phyloP scores from a whole-genome alignment of 2,113 vertebrate species.

The Microcebus jonahi region DNA sequence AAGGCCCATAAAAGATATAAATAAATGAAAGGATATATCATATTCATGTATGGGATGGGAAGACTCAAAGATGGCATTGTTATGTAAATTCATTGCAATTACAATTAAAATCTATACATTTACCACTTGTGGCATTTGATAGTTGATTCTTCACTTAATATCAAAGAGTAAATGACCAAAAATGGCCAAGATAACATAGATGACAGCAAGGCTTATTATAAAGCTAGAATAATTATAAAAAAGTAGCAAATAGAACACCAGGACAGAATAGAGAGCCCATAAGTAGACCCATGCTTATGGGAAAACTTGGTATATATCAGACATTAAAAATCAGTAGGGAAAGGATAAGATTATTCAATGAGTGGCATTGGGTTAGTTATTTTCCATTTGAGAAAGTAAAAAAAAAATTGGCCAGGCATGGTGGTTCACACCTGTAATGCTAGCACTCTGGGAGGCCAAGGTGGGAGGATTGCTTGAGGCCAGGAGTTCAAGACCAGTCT shows the following conservation, averaged over 20 bases:
- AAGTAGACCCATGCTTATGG: neutral
- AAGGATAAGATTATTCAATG: neutral
- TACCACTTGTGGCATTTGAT: neutral
- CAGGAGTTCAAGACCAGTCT: too few species aligned
- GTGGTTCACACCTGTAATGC: too few species aligned
- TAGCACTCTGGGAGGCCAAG: too few species aligned
- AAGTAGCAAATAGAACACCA: neutral
- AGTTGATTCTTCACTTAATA: constrained; percentile 17
- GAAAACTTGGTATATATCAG: neutral
- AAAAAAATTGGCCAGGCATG: too few species aligned
- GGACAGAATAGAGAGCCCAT: neutral
- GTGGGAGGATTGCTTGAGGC: too few species aligned
- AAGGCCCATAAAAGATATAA: neutral
- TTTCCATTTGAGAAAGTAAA: neutral
- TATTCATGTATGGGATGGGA: neutral
- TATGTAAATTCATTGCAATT: neutral
- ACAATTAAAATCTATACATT: neutral
- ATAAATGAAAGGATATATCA: neutral
- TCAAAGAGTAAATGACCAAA: constrained; percentile 1
- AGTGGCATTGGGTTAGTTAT: neutral
- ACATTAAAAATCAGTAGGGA: neutral
- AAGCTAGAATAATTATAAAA: constrained; percentile 38
- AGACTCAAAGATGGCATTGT: neutral
- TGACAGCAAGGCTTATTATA: neutral
- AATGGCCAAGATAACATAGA: neutral